Evolutionary conservation across 2,888 invertebrate genomes (phyloP).

Genomic region (Lamproptera curius): DNA sequence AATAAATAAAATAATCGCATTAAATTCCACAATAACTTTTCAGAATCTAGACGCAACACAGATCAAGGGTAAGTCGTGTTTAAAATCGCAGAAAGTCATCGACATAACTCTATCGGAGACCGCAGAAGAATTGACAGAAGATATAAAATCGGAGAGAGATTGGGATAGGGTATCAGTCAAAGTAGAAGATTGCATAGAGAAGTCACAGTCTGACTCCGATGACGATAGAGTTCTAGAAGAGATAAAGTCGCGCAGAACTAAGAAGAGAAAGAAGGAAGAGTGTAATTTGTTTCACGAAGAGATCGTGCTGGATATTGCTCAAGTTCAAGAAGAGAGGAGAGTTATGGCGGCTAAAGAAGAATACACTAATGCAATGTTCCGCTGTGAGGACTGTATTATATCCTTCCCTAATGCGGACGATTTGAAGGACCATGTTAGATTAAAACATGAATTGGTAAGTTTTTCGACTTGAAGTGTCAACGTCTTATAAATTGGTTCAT

Average conservation of each 20-base stretch:
- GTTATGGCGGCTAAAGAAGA: conserved; percentile 40
- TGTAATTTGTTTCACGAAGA: conserved; percentile 34
- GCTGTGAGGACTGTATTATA: conserved; percentile 51
- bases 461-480: conserved; percentile 24
- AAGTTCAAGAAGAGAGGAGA: conserved; percentile 49
- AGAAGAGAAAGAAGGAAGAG: conserved; percentile 24
- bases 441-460: conserved; percentile 59
- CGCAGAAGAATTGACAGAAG: neutral
- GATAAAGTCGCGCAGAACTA: conserved; percentile 13
- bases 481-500: too few species aligned
- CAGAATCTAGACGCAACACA: conserved; percentile 9
- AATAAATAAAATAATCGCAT: too few species aligned
- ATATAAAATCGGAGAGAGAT: conserved; percentile 17
- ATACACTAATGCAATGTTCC: conserved; percentile 58
- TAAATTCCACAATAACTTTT: too few species aligned
- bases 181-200: conserved; percentile 21
- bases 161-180: conserved; percentile 11
- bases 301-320: conserved; percentile 40
- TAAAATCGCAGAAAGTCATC: conserved; percentile 5
- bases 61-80: conserved; percentile 2
- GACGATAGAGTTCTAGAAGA: conserved; percentile 33
- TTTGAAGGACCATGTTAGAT: conserved; percentile 47
- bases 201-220: conserved; percentile 27
- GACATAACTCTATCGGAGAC: conserved; percentile 3
- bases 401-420: conserved; percentile 60